Evolutionary conservation across 2,797 vertebrate species (phyloP).

Genomic region (Meriones psammophilus): DNA sequence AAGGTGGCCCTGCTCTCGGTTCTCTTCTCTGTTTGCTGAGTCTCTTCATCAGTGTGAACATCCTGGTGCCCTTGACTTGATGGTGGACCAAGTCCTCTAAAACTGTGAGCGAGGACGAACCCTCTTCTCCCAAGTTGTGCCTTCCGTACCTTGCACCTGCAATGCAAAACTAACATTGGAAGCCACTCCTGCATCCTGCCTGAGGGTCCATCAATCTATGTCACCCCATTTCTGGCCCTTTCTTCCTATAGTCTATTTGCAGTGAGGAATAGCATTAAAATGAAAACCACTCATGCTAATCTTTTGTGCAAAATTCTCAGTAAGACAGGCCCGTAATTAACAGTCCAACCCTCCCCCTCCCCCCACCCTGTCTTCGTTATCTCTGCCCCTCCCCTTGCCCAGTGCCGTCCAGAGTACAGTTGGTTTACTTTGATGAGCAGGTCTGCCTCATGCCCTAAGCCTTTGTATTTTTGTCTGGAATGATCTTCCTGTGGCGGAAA

Average conservation of each 20-base stretch:
- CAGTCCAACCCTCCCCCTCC: neutral
- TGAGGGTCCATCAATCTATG: neutral
- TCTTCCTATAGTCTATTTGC: neutral
- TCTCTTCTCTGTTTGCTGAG: too few relatives aligned
- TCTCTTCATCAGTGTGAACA: neutral
- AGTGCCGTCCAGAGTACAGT: neutral
- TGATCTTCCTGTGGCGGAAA: neutral
- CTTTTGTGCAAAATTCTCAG: neutral
- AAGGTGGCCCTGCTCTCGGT: too few relatives aligned
- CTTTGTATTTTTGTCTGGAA: neutral
- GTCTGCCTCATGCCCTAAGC: neutral
- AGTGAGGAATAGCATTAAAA: neutral
- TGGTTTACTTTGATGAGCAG: neutral
- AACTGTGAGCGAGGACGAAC: neutral
- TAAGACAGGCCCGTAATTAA: neutral
- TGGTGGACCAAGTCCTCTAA: neutral
- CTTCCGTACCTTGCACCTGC: too few relatives aligned
- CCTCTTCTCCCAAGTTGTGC: too few relatives aligned
- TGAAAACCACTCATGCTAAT: neutral
- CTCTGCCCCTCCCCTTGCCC: neutral
- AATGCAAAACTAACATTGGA: neutral
- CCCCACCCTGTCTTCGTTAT: neutral
- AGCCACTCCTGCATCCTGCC: neutral
- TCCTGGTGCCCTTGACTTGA: neutral
- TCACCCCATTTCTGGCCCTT: neutral